A percentile compares a stretch with the other conserved stretches of the same genome.
These are phyloP conservation scores for Steatornis caripensis DNA, from an alignment of 2,113 vertebrate genomes.

Conservation along the genomic window DNA sequence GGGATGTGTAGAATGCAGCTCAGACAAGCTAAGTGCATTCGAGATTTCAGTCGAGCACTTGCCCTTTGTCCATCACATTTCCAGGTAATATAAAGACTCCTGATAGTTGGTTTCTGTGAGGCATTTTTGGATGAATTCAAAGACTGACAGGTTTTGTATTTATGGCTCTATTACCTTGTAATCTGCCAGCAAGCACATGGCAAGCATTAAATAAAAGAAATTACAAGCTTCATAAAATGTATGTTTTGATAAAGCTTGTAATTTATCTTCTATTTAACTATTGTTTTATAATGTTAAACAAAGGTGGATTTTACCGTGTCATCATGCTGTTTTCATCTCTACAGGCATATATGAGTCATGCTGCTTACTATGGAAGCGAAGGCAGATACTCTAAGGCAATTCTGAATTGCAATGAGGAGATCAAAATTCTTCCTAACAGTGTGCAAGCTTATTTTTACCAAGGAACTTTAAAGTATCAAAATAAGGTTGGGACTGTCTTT, in stretches of 20 bases:
- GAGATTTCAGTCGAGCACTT: constrained; percentile 76
- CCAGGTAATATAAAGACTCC: constrained; percentile 68
- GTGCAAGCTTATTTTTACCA: constrained; percentile 72
- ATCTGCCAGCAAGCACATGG: neutral
- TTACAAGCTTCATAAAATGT: neutral
- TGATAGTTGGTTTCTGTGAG: neutral
- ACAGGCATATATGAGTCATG: constrained; percentile 78
- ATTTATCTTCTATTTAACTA: neutral
- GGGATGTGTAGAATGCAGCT: constrained; percentile 77
- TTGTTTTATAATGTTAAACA: neutral
- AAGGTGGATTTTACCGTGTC: neutral
- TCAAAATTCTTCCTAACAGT: constrained; percentile 73
- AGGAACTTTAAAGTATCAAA: constrained; percentile 78
- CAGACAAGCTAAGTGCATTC: constrained; percentile 57
- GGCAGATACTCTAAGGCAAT: constrained; percentile 79
- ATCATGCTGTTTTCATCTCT: neutral
- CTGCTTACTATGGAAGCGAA: constrained; percentile 72
- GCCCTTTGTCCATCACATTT: constrained; percentile 72
- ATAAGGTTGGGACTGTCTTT: constrained; percentile 65
- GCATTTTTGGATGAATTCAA: neutral
- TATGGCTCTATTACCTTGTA: neutral
- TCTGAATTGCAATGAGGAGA: constrained; percentile 78
- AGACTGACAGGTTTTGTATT: neutral
- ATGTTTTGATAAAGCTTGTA: neutral
- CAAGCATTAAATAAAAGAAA: neutral